phyloP scores from a whole-genome alignment of 2,113 vertebrate species.

The Paramormyrops kingsleyae region DNA sequence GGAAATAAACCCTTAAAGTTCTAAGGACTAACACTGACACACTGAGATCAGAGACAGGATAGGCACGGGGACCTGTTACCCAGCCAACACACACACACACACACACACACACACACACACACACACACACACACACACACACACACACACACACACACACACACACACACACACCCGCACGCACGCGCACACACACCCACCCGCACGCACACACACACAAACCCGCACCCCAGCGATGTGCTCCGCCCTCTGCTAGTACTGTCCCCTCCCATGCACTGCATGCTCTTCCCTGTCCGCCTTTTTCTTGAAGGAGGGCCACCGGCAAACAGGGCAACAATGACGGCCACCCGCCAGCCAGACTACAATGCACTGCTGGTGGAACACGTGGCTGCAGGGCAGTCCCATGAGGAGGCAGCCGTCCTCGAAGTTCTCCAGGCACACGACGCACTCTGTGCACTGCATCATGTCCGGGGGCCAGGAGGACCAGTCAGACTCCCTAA shows the following conservation, averaged over 20 bases:
- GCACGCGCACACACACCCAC: slow-evolving; percentile 48
- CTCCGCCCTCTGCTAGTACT: neutral
- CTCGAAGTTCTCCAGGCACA: slow-evolving; percentile 89
- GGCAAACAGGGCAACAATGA: slow-evolving; percentile 92
- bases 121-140: slow-evolving; percentile 45
- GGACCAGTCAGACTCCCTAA: slow-evolving; percentile 69
- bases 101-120: too few relatives aligned
- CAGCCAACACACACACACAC: slow-evolving; percentile 49
- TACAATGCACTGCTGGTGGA: slow-evolving; percentile 92
- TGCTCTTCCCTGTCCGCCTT: slow-evolving; percentile 61
- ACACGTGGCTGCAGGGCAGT: slow-evolving; percentile 87
- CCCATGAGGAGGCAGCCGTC: slow-evolving; percentile 78
- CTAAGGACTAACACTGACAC: slow-evolving; percentile 71
- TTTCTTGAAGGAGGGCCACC: slow-evolving; percentile 93
- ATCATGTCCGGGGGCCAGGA: slow-evolving; percentile 75
- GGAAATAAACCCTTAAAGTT: slow-evolving; percentile 33
- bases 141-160: slow-evolving; percentile 43
- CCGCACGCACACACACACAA: neutral
- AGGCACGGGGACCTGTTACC: slow-evolving; percentile 50
- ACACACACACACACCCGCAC: neutral
- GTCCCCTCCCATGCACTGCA: slow-evolving; percentile 9
- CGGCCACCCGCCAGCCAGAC: slow-evolving; percentile 82
- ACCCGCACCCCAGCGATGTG: slow-evolving; percentile 26
- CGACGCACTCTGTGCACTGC: slow-evolving; percentile 88
- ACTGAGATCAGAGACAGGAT: slow-evolving; percentile 68